Base-by-base conservation (phyloP, 1,140 invertebrate species). In the Globodera rostochiensis region DNA sequence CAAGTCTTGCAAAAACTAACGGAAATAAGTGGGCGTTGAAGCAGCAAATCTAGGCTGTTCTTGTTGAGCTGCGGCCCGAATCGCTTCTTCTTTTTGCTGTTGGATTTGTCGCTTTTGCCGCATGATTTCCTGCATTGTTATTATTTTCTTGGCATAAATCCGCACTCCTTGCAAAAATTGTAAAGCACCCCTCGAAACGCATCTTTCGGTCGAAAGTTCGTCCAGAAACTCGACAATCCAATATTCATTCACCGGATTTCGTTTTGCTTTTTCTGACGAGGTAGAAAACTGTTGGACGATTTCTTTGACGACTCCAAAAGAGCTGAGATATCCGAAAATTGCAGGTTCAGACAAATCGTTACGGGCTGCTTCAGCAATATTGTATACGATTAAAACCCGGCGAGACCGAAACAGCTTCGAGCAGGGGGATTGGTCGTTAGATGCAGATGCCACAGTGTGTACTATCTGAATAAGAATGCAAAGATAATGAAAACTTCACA, bases 221-320 rank as follows among this genome's bases (percentile, higher is more conserved):
- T 78, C 77, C 19, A 78, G 47, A 69, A 78, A 78, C 46, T 78
- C 77, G 47, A 78, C 77, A 70, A 78, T 78, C 77, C 77, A 78
- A 70, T 78, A 78, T 21, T 78, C 77, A 78, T 78, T 78, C 45
- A 78, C 66, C 3, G 77, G 36, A 70, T 69, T 66, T 69, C 13
- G 49, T 46, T 66, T 36, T 64, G 66, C n/a, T 78, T 78, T 45
- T 15, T 25, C 66, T n/a, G 77, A 78, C 1, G 77, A 66, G 45
- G 57, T 50, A 11, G 77, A 78, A 46, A 78, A 78, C 50, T 78
- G 77, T 36, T 78, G 77, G 3, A 78, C 57, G 13, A 78, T 78
- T 78, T 78, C 77, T 66, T 78, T 78, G 66, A 78, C 77, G 45
- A 78, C 64, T 1, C 77, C 77, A 78, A 78, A 78, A 19, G 77